phyloP scores from a whole-genome alignment of 2,113 vertebrate species.

The Phocoena phocoena region DNA sequence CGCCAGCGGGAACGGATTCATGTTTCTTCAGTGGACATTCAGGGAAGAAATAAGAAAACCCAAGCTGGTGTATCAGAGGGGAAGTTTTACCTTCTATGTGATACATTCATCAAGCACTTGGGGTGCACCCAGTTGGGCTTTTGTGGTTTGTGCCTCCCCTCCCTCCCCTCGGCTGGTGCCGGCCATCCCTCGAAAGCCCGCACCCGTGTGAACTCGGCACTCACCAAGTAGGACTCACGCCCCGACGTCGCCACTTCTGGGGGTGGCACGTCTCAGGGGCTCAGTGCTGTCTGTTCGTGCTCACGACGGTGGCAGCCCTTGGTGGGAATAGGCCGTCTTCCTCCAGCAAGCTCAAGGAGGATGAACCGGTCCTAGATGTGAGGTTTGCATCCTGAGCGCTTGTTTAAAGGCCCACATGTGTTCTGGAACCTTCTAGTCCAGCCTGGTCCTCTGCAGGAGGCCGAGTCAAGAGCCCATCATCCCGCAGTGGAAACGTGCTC shows the following conservation, averaged over 20 bases:
- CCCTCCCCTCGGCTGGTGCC: not conserved
- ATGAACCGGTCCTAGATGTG: too few species aligned
- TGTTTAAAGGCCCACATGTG: not conserved
- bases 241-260: fast-evolving
- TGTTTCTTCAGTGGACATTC: not conserved
- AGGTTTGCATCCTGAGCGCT: not conserved
- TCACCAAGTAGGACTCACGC: fast-evolving
- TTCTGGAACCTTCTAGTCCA: not conserved
- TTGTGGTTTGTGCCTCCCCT: not conserved
- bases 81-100: not conserved
- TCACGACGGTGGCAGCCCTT: not conserved
- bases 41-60: not conserved
- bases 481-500: not conserved
- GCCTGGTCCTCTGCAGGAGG: not conserved
- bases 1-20: fast-evolving
- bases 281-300: not conserved
- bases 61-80: not conserved
- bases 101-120: not conserved
- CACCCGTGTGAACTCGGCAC: not conserved
- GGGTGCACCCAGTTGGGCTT: not conserved
- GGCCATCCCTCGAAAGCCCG: not conserved
- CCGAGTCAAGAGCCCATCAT: fast-evolving
- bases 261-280: not conserved
- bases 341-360: not conserved
- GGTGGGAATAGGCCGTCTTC: not conserved